Percentiles rank a stretch among this genome's conserved stretches.
These are phyloP conservation scores for Tipula confusa DNA, from an alignment of 2,888 invertebrate species.

Conservation along the genomic window DNA sequence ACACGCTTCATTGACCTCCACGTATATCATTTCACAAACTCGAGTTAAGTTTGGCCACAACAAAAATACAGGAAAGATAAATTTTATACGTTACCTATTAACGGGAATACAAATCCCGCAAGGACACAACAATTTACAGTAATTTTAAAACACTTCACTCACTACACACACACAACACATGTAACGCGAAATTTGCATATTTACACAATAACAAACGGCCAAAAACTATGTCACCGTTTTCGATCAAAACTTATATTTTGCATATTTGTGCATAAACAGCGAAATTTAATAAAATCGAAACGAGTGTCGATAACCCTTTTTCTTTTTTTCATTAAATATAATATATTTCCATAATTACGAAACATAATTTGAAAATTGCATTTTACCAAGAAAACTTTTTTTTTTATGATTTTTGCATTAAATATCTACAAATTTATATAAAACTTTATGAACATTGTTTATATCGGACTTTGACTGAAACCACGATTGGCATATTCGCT, in stretches of 20 bases:
- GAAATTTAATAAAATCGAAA: background rate
- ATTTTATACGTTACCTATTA: background rate
- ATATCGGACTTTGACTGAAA: conserved; percentile 62
- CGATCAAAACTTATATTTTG: background rate
- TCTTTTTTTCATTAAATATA: background rate
- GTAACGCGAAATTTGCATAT: background rate
- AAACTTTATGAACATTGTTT: conserved; percentile 37
- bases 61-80: too few species aligned
- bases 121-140: background rate
- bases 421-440: conserved; percentile 9
- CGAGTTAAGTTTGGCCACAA: too few species aligned
- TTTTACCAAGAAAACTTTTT: background rate
- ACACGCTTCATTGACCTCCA: too few species aligned
- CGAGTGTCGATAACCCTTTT: background rate
- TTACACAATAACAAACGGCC: background rate
- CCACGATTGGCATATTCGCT: conserved; percentile 67
- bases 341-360: background rate
- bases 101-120: background rate
- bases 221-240: background rate
- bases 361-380: background rate
- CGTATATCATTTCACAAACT: too few species aligned
- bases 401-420: background rate
- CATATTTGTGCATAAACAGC: background rate
- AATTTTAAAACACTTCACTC: background rate
- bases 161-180: background rate